phyloP scores from a whole-genome alignment of 1,140 invertebrate species.

The Pteromalus puparum region DNA sequence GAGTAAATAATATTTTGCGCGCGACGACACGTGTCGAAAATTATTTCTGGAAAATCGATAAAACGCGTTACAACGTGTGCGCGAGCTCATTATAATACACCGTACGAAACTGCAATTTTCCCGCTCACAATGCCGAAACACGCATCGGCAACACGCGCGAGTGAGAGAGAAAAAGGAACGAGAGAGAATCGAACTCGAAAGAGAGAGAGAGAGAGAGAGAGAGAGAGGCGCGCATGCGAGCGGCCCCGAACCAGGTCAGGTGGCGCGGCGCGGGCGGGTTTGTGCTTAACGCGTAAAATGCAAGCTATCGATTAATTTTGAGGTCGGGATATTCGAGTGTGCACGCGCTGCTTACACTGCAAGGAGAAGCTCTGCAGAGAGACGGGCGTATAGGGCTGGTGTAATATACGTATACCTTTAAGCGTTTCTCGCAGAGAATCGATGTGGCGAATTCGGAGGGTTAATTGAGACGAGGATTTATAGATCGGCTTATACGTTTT shows the following conservation, averaged over 20 bases:
- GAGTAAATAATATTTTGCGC: too few species aligned
- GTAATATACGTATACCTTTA: too few species aligned
- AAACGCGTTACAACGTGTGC: background rate
- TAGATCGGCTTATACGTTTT: too few species aligned
- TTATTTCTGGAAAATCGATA: background rate
- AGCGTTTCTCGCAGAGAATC: too few species aligned
- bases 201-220: background rate
- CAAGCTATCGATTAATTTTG: constrained; percentile 69
- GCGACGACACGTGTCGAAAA: too few species aligned
- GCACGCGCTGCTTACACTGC: background rate
- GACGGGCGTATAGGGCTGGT: background rate
- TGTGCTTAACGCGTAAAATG: constrained; percentile 68
- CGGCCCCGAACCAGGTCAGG: constrained; percentile 53
- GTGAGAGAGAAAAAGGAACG: background rate
- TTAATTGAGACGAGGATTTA: too few species aligned
- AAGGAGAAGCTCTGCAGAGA: background rate
- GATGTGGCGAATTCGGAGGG: too few species aligned
- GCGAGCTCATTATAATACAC: background rate
- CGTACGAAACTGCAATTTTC: too few species aligned
- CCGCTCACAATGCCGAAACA: background rate
- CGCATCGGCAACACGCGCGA: background rate
- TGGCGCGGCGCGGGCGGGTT: constrained; percentile 51
- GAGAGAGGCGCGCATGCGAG: constrained; percentile 26
- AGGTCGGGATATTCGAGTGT: constrained; percentile 59
- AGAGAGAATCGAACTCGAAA: background rate